Evolutionary conservation across 1,140 invertebrate species (phyloP).

Genomic region (Drosophila lacertosa): DNA sequence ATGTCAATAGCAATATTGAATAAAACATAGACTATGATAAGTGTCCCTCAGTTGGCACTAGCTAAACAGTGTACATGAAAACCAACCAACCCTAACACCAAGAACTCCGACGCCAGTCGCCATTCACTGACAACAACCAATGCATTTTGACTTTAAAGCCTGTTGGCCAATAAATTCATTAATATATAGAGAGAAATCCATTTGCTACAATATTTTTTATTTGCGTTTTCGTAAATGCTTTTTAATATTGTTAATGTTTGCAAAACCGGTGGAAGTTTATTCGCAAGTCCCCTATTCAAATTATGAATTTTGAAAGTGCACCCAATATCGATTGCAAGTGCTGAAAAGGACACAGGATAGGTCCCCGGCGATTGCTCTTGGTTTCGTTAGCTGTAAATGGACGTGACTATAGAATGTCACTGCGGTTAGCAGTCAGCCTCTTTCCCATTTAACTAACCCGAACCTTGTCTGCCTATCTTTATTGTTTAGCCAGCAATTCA

Average conservation of each 20-base stretch:
- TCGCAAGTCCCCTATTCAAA: conserved; percentile 7
- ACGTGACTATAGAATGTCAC: background rate
- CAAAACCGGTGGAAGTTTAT: conserved; percentile 20
- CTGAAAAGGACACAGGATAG: conserved; percentile 10
- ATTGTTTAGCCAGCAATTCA: conserved; percentile 59
- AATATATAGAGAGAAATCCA: conserved; percentile 60
- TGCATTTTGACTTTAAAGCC: conserved; percentile 62
- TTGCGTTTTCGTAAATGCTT: too few relatives aligned
- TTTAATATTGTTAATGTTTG: conserved; percentile 49
- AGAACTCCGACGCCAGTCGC: background rate
- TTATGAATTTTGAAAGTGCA: conserved; percentile 57
- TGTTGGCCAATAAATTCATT: conserved; percentile 67
- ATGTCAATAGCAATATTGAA: too few relatives aligned
- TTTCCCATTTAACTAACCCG: conserved; percentile 40
- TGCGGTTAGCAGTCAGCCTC: conserved; percentile 40
- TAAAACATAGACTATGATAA: too few relatives aligned
- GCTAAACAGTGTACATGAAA: background rate
- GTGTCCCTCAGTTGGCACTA: background rate
- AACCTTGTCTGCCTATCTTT: conserved; percentile 10
- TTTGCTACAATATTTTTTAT: background rate
- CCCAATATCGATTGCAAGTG: conserved; percentile 6
- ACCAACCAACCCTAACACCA: background rate
- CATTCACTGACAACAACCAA: conserved; percentile 27
- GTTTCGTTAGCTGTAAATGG: conserved; percentile 41
- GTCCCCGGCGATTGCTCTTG: conserved; percentile 48